Conservation (phyloP, 2,888 invertebrate species). For the Lasioglossum figueresi region DNA sequence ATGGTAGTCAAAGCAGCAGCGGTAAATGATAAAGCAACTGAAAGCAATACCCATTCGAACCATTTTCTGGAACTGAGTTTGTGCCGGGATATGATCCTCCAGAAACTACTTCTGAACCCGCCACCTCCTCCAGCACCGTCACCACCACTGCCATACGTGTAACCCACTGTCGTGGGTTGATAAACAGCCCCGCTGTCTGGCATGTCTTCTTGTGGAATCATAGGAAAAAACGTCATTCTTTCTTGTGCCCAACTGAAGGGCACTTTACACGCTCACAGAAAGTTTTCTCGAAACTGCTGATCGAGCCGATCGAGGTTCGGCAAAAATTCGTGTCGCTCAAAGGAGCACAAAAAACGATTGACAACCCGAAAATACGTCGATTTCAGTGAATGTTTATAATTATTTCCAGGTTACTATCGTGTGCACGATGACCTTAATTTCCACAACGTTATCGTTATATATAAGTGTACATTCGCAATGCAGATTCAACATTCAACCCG, state of each 20-base stretch:
- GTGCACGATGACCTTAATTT: conserved; percentile 10
- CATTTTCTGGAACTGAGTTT: conserved; percentile 81
- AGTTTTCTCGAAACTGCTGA: conserved; percentile 11
- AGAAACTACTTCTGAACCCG: conserved; percentile 76
- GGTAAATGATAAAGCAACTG: conserved; percentile 78
- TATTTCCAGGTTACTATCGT: background rate
- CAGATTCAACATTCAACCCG: conserved; percentile 50
- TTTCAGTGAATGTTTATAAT: background rate
- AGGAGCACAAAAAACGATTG: background rate
- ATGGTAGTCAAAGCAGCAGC: conserved; percentile 79
- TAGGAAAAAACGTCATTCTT: conserved; percentile 45
- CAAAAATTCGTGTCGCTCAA: conserved; percentile 12
- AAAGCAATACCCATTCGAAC: conserved; percentile 81
- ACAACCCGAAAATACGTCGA: conserved; percentile 4
- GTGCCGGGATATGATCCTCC: conserved; percentile 80
- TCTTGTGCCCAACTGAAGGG: conserved; percentile 13
- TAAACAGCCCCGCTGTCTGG: conserved; percentile 83
- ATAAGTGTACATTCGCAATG: conserved; percentile 47
- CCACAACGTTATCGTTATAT: conserved; percentile 23
- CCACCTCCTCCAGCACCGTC: conserved; percentile 75
- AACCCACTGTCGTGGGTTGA: conserved; percentile 83
- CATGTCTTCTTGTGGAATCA: conserved; percentile 73
- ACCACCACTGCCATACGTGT: conserved; percentile 80
- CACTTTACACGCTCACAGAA: conserved; percentile 21
- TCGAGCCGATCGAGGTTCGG: background rate